Base-by-base conservation (phyloP, 2,888 invertebrate species). In the Gandaritis pyraliata region DNA sequence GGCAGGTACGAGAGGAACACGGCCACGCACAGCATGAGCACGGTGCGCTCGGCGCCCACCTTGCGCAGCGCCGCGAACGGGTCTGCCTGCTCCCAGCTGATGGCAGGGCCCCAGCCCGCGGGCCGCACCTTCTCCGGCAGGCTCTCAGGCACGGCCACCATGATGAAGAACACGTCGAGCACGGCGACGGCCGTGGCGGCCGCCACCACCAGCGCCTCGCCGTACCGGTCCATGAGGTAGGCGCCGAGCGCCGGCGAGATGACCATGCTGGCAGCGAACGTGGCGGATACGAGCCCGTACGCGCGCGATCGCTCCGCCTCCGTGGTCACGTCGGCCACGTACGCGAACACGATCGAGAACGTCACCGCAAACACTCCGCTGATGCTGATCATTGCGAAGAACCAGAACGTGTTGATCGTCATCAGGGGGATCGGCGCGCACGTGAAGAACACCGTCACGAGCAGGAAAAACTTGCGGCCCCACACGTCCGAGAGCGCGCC, bases 381-480 rank as follows among this genome's bases (percentile, higher is more conserved):
- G 86, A 99, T 97, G 83, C 98, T 98, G 92, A 99, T 98, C 96
- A 99, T 97, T 63, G 99, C 98, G 92, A 99, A 99, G 91, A 99
- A 99, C 98, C 98, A 99, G 98, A 98, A 99, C 51, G 99, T 98
- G 93, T 99, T 99, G 84, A 99, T 96, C 80, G 97, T 98, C 98
- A 99, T 99, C 65, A 99, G 94, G 57, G 99, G 99, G 85, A 99
- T 99, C 55, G 99, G 99, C 74, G 97, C 97, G 92, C 99, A 99
- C 41, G 99, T 99, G 92, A 99, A 99, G 90, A 99, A 98, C 78
- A 99, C 99, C 53, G 99, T 99, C 80, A 99, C 96, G 70, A 99
- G 94, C 65, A 99, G 95, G 93, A 99, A 99, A 85, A 99, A 96
- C 90, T 99, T 99, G 74, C 99, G 94, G 55, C 99, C 99, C 97